Conservation (phyloP, 2,888 invertebrate genomes). For the Yponomeuta malinellus region DNA sequence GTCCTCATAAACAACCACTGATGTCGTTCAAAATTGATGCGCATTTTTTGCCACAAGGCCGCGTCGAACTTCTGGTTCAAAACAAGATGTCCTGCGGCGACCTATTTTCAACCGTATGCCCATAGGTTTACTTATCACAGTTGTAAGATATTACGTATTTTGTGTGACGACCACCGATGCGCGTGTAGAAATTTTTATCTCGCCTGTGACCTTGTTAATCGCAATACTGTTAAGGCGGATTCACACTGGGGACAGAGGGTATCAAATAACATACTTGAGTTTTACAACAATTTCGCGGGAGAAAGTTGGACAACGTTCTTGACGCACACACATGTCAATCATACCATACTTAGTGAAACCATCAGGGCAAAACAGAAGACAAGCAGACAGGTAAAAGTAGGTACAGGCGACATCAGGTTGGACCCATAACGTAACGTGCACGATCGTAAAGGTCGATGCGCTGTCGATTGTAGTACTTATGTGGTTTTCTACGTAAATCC, state of each 20-base stretch:
- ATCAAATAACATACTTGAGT: not conserved
- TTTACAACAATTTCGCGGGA: not conserved
- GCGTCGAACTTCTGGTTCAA: conserved; percentile 37
- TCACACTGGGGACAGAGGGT: not conserved
- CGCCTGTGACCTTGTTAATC: conserved; percentile 8
- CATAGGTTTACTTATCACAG: conserved; percentile 13
- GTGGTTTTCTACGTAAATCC: too few species aligned
- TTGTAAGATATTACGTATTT: not conserved
- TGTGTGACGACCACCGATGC: not conserved
- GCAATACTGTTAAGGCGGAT: conserved; percentile 2
- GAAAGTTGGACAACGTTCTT: not conserved
- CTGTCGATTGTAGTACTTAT: too few species aligned
- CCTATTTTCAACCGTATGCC: conserved; percentile 47
- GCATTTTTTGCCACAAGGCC: conserved; percentile 63
- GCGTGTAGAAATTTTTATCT: conserved; percentile 11
- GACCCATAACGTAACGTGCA: too few species aligned
- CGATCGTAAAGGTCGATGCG: too few species aligned
- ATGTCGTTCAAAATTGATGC: conserved; percentile 36
- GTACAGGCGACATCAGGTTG: too few species aligned
- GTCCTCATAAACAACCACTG: conserved; percentile 5
- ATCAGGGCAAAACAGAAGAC: not conserved
- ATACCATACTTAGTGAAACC: not conserved
- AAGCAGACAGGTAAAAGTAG: not conserved
- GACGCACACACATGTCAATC: not conserved
- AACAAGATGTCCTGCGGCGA: conserved; percentile 31